Evolutionary conservation across 2,888 invertebrate genomes (phyloP).

Genomic region (Eupithecia abbreviata): DNA sequence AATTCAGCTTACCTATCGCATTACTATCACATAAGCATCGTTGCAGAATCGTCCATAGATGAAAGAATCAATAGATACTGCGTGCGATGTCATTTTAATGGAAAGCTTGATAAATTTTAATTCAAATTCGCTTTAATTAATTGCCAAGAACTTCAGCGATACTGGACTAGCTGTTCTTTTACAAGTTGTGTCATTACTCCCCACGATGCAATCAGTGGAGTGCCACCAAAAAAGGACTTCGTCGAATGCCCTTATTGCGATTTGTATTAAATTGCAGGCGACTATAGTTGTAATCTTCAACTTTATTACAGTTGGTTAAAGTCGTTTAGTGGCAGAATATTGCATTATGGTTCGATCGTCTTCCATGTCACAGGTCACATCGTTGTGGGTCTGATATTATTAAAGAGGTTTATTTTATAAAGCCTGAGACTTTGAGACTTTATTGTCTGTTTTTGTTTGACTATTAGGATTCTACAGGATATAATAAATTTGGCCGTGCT

Average conservation of each 20-base stretch:
- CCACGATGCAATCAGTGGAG: constrained; percentile 43
- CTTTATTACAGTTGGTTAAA: constrained; percentile 20
- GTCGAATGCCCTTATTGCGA: constrained; percentile 43
- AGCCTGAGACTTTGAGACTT: background rate
- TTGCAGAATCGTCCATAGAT: too few relatives aligned
- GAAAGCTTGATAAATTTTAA: too few relatives aligned
- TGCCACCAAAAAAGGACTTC: constrained; percentile 43
- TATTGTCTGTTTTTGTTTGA: background rate
- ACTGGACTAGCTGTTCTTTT: constrained; percentile 23
- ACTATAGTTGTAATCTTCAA: constrained; percentile 29
- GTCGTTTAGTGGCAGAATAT: background rate
- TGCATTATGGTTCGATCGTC: constrained; percentile 12
- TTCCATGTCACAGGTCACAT: constrained; percentile 11
- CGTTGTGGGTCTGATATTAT: constrained; percentile 4
- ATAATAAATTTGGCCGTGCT: background rate
- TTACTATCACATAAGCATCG: too few relatives aligned
- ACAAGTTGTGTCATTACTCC: constrained; percentile 27
- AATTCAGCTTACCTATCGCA: too few relatives aligned
- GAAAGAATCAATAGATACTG: too few relatives aligned
- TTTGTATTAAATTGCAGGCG: constrained; percentile 41
- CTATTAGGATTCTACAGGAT: background rate
- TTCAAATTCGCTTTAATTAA: background rate
- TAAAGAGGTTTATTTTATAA: background rate
- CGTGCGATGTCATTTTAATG: too few relatives aligned
- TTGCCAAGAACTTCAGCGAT: background rate